These are phyloP conservation scores for Microvelia longipes DNA, from an alignment of 1,140 invertebrate species.

Conservation along the genomic window DNA sequence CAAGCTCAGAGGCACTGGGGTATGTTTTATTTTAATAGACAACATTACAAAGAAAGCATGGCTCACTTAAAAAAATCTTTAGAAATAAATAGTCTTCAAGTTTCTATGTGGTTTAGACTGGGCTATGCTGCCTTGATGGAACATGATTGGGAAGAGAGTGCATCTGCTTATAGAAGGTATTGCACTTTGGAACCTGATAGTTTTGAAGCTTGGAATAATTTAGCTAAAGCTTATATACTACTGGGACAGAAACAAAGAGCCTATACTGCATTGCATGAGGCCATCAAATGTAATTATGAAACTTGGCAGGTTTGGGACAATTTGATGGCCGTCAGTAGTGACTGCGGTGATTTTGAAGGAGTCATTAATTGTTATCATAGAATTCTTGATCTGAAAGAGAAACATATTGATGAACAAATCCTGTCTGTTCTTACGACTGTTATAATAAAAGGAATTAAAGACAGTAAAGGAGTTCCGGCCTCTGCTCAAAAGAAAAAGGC, in stretches of 20 bases:
- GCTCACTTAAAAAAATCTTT: slow-evolving; percentile 63
- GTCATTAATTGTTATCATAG: slow-evolving; percentile 69
- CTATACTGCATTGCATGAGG: slow-evolving; percentile 68
- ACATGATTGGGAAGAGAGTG: slow-evolving; percentile 68
- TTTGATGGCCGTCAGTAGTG: slow-evolving; percentile 63
- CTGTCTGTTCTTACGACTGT: slow-evolving; percentile 56
- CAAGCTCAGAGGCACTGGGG: slow-evolving; percentile 71
- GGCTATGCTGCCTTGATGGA: slow-evolving; percentile 67
- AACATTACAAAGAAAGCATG: slow-evolving; percentile 59
- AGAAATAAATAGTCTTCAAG: slow-evolving; percentile 70
- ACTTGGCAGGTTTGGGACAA: slow-evolving; percentile 98
- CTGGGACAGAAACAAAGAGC: slow-evolving; percentile 71
- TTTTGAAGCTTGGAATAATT: slow-evolving; percentile 95
- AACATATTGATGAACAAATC: slow-evolving; percentile 63
- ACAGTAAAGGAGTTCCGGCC: slow-evolving; percentile 12
- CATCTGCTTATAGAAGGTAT: slow-evolving; percentile 69
- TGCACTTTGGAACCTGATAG: slow-evolving; percentile 70
- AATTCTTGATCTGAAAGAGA: slow-evolving; percentile 65
- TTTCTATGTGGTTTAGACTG: slow-evolving; percentile 65
- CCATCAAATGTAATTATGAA: slow-evolving; percentile 83
- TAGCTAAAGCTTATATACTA: slow-evolving; percentile 82
- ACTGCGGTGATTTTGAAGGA: slow-evolving; percentile 56
- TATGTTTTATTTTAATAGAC: slow-evolving; percentile 54
- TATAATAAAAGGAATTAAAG: slow-evolving; percentile 41
- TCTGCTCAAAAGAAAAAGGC: slow-evolving; percentile 36